Conservation (phyloP, 23 tunicate genomes). For the Pegea sp. region DNA sequence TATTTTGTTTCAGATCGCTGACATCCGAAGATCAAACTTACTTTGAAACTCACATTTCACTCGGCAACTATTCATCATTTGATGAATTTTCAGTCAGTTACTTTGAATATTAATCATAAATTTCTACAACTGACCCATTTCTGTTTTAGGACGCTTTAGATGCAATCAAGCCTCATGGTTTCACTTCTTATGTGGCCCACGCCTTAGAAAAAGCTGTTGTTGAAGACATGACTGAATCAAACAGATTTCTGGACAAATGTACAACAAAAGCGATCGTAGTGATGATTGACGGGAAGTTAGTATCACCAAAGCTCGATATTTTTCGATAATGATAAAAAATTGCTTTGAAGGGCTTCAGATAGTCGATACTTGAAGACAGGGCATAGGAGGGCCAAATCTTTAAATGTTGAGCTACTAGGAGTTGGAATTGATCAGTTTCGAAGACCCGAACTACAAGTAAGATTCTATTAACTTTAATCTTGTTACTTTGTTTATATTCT, state of each 20-base stretch:
- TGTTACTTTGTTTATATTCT: no score
- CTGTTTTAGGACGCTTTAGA: background rate
- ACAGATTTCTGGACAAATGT: conserved; percentile 2
- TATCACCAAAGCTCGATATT: no score
- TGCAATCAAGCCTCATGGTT: conserved; percentile 5
- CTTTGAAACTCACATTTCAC: background rate
- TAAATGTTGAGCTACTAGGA: background rate
- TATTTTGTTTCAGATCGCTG: no score
- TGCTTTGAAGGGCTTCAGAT: background rate
- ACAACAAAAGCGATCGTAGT: conserved; percentile 12
- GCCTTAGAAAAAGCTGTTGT: conserved; percentile 9
- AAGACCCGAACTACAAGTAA: background rate
- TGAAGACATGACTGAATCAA: conserved; percentile 2
- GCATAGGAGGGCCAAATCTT: background rate
- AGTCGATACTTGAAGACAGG: background rate
- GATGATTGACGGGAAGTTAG: conserved; percentile 6
- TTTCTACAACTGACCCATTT: no score
- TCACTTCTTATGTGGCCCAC: conserved; percentile 5
- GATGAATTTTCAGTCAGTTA: background rate
- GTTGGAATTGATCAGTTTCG: background rate
- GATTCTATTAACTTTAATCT: no score
- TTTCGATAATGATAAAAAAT: no score
- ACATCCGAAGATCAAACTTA: background rate
- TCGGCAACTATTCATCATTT: background rate
- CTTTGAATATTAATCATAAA: conserved; percentile 1